phyloP scores from a whole-genome alignment of 2,888 invertebrate species.

The Athalia circularis region DNA sequence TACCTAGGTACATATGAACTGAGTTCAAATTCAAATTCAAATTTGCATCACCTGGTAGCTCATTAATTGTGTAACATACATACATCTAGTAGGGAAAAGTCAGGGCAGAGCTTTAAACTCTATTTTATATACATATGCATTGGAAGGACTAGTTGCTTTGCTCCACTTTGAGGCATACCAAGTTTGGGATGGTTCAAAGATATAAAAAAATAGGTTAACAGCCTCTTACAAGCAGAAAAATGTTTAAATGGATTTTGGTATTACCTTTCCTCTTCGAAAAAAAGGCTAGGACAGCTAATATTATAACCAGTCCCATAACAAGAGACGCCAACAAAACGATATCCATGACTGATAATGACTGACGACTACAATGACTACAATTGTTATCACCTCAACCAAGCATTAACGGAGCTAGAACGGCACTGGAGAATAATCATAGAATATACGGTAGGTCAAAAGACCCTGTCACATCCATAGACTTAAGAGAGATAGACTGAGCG shows the following conservation, averaged over 20 bases:
- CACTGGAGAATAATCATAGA: too few species aligned
- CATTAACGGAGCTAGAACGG: too few species aligned
- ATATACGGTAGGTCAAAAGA: too few species aligned
- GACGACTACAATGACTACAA: too few species aligned
- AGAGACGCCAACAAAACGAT: constrained; percentile 59
- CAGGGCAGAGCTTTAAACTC: too few species aligned
- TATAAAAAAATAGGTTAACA: neutral
- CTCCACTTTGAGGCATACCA: neutral
- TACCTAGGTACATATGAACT: constrained; percentile 42
- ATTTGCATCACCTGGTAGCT: constrained; percentile 19
- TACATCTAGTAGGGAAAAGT: too few species aligned
- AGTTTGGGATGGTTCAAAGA: constrained; percentile 42
- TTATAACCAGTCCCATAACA: constrained; percentile 56
- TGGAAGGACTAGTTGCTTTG: too few species aligned
- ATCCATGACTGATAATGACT: constrained; percentile 61
- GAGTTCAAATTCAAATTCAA: too few species aligned
- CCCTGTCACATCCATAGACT: too few species aligned
- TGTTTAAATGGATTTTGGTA: constrained; percentile 34
- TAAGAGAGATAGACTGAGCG: too few species aligned
- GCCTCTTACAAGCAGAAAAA: constrained; percentile 14
- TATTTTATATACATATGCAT: too few species aligned
- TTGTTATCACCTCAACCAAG: neutral
- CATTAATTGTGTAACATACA: neutral
- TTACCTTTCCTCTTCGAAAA: constrained; percentile 58
- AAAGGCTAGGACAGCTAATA: constrained; percentile 53